These are phyloP conservation scores for Neodiprion pinetum DNA, from an alignment of 1,140 invertebrate genomes.

Conservation along the genomic window DNA sequence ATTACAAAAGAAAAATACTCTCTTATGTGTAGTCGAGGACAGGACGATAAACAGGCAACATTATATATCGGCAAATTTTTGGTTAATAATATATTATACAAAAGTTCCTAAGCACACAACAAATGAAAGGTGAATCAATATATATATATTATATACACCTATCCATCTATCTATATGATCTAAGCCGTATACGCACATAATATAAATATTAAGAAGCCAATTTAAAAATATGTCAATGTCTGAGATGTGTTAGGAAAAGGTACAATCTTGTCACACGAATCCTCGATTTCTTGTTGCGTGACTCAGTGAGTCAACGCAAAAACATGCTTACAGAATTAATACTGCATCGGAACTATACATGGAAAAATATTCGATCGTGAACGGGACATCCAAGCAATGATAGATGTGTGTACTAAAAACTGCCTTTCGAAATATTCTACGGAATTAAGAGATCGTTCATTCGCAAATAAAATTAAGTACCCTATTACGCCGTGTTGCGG, in stretches of 20 bases:
- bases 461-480: too few species aligned
- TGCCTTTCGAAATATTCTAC: too few species aligned
- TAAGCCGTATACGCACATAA: not conserved
- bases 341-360: not conserved
- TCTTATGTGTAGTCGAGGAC: too few species aligned
- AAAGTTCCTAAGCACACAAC: not conserved
- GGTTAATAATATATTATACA: not conserved
- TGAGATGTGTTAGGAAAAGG: not conserved
- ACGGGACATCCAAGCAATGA: too few species aligned
- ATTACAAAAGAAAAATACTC: too few species aligned
- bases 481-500: too few species aligned
- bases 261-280: not conserved
- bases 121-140: not conserved
- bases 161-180: too few species aligned
- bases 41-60: too few species aligned
- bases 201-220: not conserved
- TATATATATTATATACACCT: too few species aligned
- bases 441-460: too few species aligned
- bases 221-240: not conserved
- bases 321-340: not conserved
- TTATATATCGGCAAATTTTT: not conserved
- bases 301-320: not conserved
- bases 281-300: not conserved
- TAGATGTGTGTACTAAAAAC: too few species aligned
- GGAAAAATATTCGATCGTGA: not conserved